Conservation (phyloP, 2,113 vertebrate genomes). For the Parotia lawesii region DNA sequence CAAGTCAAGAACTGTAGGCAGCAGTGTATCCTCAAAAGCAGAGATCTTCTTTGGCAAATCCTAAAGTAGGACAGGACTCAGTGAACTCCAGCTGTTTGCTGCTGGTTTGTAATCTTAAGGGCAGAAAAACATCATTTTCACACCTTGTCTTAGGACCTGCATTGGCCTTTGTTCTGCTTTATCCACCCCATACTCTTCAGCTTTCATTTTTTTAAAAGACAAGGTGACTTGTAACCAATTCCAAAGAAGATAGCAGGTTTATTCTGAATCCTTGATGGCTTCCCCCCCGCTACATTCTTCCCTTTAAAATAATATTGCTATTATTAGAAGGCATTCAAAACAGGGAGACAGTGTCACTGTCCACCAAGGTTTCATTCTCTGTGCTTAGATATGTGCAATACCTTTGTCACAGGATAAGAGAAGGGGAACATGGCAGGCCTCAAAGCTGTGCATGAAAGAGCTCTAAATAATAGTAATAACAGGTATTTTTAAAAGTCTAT, state of each 20-base stretch:
- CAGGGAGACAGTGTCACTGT: not conserved
- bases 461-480: constrained; percentile 8
- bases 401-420: not conserved
- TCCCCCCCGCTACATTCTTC: fast-evolving
- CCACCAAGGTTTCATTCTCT: not conserved
- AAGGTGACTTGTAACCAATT: not conserved
- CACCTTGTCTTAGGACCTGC: not conserved
- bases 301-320: constrained; percentile 3
- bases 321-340: constrained; percentile 21
- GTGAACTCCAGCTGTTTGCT: not conserved
- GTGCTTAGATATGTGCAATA: not conserved
- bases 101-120: not conserved
- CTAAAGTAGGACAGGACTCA: not conserved
- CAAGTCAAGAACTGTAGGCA: not conserved
- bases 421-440: not conserved
- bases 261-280: not conserved
- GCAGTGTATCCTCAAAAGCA: not conserved
- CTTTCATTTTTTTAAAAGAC: not conserved
- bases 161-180: not conserved
- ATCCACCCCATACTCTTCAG: not conserved
- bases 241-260: not conserved
- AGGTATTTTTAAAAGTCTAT: constrained; percentile 30
- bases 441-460: not conserved
- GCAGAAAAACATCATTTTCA: not conserved
- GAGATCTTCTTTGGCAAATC: not conserved